Conservation (phyloP, 2,888 invertebrate genomes). For the Eueremaeus valkanovi region DNA sequence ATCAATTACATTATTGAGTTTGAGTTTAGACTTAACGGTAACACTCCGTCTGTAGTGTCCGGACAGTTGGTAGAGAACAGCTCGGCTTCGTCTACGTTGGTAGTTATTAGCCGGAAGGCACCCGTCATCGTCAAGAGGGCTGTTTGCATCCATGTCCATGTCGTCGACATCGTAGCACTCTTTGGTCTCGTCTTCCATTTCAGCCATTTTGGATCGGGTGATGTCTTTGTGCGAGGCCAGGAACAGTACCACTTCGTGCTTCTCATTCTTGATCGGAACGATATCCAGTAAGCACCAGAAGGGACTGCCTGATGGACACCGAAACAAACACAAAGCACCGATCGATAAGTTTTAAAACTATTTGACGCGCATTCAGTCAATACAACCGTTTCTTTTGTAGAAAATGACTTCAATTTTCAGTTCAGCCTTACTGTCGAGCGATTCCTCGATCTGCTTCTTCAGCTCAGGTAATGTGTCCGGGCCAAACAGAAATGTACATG, state of each 20-base stretch:
- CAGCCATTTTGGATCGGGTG: constrained; percentile 75
- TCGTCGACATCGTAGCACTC: constrained; percentile 19
- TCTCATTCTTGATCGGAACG: constrained; percentile 97
- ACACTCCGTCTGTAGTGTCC: constrained; percentile 90
- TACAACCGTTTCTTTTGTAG: constrained; percentile 85
- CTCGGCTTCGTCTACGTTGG: constrained; percentile 84
- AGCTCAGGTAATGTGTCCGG: constrained; percentile 84
- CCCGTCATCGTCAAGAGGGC: constrained; percentile 74
- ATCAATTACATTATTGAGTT: constrained; percentile 79
- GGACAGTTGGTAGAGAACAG: constrained; percentile 91
- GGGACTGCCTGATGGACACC: constrained; percentile 65
- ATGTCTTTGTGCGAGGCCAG: constrained; percentile 95
- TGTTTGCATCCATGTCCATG: constrained; percentile 34
- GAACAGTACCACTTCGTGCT: constrained; percentile 90
- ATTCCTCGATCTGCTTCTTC: constrained; percentile 79
- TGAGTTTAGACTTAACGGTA: constrained; percentile 77
- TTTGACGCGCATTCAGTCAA: constrained; percentile 49
- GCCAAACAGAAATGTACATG: constrained; percentile 90
- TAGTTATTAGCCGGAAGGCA: constrained; percentile 72
- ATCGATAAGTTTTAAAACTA: neutral
- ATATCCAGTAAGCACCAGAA: constrained; percentile 96
- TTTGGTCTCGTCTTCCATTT: constrained; percentile 37
- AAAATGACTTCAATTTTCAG: constrained; percentile 89
- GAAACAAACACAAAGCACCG: constrained; percentile 7
- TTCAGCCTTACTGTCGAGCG: constrained; percentile 82